phyloP scores from a whole-genome alignment of 2,113 vertebrate species.

The Otocyon megalotis region DNA sequence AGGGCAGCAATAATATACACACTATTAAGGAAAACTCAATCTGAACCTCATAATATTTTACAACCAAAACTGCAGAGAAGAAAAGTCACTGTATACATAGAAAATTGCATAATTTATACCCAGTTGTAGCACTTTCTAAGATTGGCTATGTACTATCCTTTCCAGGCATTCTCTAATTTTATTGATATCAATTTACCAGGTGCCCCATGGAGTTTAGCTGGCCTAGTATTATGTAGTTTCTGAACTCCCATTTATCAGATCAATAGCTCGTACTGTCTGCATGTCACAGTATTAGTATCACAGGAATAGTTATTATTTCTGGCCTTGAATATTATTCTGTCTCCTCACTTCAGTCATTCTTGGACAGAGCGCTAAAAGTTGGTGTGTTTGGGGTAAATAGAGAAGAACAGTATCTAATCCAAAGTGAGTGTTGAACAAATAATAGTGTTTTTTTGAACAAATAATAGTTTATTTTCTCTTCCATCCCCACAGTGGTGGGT shows the following conservation, averaged over 20 bases:
- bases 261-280: background rate
- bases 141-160: conserved; percentile 18
- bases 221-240: background rate
- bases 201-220: background rate
- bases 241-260: conserved; percentile 6
- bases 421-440: background rate
- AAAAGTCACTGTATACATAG: background rate
- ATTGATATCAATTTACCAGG: background rate
- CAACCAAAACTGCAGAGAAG: background rate
- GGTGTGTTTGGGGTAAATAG: background rate
- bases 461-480: conserved; percentile 19
- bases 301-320: background rate
- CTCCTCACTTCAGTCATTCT: background rate
- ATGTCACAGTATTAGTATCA: background rate
- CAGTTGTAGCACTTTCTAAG: background rate
- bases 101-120: conserved; percentile 31
- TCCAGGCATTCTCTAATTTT: background rate
- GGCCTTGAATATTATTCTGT: background rate
- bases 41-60: background rate
- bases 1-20: background rate
- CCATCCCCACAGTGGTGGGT: background rate
- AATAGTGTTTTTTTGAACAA: background rate
- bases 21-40: conserved; percentile 19
- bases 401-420: background rate
- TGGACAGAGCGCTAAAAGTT: background rate